phyloP scores from a whole-genome alignment of 2,888 invertebrate species.

The Phengaris alcon region DNA sequence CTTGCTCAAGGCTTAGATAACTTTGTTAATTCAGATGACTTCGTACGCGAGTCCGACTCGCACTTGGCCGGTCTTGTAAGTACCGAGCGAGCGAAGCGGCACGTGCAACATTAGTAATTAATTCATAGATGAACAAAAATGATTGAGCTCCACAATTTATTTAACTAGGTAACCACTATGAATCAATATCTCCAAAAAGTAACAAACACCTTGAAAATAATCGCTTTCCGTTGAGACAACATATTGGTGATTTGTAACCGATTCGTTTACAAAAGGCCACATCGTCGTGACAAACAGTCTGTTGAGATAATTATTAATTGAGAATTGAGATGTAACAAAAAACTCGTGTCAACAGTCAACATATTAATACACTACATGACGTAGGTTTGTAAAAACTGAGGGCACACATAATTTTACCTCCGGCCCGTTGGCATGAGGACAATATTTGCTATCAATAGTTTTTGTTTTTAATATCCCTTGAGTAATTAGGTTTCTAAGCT shows the following conservation, averaged over 20 bases:
- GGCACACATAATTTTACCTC: not conserved
- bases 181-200: not conserved
- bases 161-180: not conserved
- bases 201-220: not conserved
- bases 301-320: not conserved
- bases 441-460: not conserved
- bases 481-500: too few relatives aligned
- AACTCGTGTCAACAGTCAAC: slow-evolving; percentile 4
- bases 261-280: not conserved
- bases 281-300: not conserved
- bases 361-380: not conserved
- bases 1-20: too few relatives aligned
- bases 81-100: not conserved
- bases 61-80: too few relatives aligned
- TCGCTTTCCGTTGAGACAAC: not conserved
- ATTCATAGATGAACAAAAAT: not conserved
- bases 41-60: too few relatives aligned
- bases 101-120: not conserved
- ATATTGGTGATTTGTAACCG: not conserved
- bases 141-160: not conserved
- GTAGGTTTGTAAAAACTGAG: not conserved
- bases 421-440: not conserved
- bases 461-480: not conserved
- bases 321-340: slow-evolving; percentile 7
- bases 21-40: too few relatives aligned